Conservation (phyloP, 2,888 invertebrate species). For the Drosophila acutilabella region DNA sequence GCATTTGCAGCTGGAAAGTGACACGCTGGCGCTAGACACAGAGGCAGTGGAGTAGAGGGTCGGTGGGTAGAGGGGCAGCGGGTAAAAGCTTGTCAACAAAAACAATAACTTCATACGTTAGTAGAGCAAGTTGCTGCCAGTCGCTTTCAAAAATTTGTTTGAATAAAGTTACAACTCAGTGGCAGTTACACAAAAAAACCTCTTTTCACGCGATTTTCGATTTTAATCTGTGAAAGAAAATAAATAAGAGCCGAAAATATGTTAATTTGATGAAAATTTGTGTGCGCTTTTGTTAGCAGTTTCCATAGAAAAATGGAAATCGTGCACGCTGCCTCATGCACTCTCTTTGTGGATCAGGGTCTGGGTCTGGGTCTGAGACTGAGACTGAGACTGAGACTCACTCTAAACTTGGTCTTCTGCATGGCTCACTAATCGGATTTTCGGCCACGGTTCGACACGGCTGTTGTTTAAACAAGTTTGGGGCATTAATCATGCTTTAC, state of each 20-base stretch:
- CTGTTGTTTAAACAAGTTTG: slow-evolving; percentile 78
- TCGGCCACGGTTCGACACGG: slow-evolving; percentile 74
- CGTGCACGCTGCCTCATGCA: slow-evolving; percentile 46
- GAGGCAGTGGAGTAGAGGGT: not conserved
- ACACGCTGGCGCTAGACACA: slow-evolving; percentile 26
- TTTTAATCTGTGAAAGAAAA: slow-evolving; percentile 26
- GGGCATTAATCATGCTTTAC: slow-evolving; percentile 80
- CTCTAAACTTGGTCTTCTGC: slow-evolving; percentile 38
- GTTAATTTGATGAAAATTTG: slow-evolving; percentile 80
- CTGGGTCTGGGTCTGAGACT: slow-evolving; percentile 4
- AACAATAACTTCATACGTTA: slow-evolving; percentile 48
- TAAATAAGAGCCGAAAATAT: slow-evolving; percentile 61
- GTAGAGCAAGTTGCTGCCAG: slow-evolving; percentile 10
- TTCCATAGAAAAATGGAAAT: slow-evolving; percentile 72
- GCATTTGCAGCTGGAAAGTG: slow-evolving; percentile 27
- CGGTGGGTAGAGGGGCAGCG: not conserved
- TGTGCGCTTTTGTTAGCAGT: slow-evolving; percentile 70
- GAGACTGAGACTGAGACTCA: slow-evolving; percentile 17
- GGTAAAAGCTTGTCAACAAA: slow-evolving; percentile 8
- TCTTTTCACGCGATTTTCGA: slow-evolving; percentile 55
- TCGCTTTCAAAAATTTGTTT: slow-evolving; percentile 20
- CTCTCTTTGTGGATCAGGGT: slow-evolving; percentile 3
- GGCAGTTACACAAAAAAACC: slow-evolving; percentile 12
- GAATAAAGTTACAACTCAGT: slow-evolving; percentile 1
- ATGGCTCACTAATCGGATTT: slow-evolving; percentile 76